Evolutionary conservation across 2,797 vertebrate species (phyloP), one percentile per base, ranked within the genome.

Genomic region (Pteropus rufus): DNA sequence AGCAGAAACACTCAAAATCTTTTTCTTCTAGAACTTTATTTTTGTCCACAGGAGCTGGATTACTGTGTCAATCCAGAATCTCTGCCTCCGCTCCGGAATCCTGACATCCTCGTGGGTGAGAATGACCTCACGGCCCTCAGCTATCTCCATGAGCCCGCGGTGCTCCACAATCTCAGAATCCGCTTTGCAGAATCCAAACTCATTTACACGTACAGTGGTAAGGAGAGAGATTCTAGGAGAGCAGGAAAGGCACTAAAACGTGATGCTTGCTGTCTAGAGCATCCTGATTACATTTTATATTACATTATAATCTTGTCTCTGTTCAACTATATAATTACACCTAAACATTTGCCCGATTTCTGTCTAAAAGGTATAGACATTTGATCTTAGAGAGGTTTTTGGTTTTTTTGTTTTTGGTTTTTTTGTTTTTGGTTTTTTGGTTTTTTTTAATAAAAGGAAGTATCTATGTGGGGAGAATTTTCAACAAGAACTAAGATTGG

Each of bases 171-270:
- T n/a, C 99, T 99, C 94, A 99, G 98, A 98, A 98, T 99, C 95
- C 99, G 99, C 96, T 99, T 99, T 89, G 98, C 99, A 92, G 99
- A 99, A 82, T 99, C 99, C 88, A 99, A 98, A 86, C 99, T 99
- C 98, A 99, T 99, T 98, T 99, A 99, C 67, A 99, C 99, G 14
- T 99, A 99, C 56, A 99, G 99, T 31, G 99, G 99, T 99, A 98
- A 97, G 98, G 75, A 93, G 56, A 34, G 14, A 4, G 0, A 4
- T 86, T 70, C 14, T 10, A 0, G n/a, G 62, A 39, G 46, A 15
- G 0, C 0, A 41, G 67, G 31, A 0, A 1, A 3, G n/a, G 18
- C 0, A 1, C 44, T 31, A 52, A 0, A 3, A 10, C 7, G 0
- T 15, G 2, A 7, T 26, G 26, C 39, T 29, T 46, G 49, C 56